Evolutionary conservation across 2,888 invertebrate genomes (phyloP), one percentile per base, ranked within the genome.

Genomic region (Gastracanthus pulcherrimus): DNA sequence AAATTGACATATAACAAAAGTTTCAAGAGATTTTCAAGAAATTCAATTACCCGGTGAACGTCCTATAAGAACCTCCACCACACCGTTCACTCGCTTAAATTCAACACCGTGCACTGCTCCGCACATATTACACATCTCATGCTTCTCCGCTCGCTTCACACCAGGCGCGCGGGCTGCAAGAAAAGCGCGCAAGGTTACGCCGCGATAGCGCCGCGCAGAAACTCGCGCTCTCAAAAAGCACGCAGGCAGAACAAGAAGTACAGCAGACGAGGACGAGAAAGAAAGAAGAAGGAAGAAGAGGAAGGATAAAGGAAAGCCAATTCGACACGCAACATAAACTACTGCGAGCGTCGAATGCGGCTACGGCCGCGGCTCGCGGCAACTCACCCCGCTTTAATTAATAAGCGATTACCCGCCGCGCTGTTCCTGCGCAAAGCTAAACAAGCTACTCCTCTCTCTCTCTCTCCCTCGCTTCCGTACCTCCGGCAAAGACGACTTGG

Each of bases 391-490:
- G 45, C 45, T 66, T 76, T 80, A 80, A 80, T 80, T 80, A 80
- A 80, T 80, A 80, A 80, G 80, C 76, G 76, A 76, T 80, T 71
- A 76, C 38, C 67, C 70, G 11, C n/a, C n/a, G n/a, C n/a, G n/a
- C n/a, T n/a, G n/a, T n/a, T n/a, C n/a, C n/a, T n/a, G n/a, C n/a
- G n/a, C 26, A 19, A 34, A 31, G 75, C 81, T 70, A 71, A 78
- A 75, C 78, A 74, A 76, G 16, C 55, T 38, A 60, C 55, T 58
- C 78, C 84, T 77, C 82, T 62, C 81, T 71, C 71, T 38, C 41
- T 34, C 34, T 36, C 38, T 41, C 60, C 38, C 67, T 58, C 74
- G 19, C 72, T 38, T 19, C 45, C 45, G 67, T n/a, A 29, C 48
- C 69, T 36, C 51, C 51, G 69, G 69, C 38, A 16, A 41, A 9